Evolutionary conservation across 2,113 vertebrate species (phyloP), one percentile per base, ranked within the genome.

Genomic region (Pluvialis apricaria): DNA sequence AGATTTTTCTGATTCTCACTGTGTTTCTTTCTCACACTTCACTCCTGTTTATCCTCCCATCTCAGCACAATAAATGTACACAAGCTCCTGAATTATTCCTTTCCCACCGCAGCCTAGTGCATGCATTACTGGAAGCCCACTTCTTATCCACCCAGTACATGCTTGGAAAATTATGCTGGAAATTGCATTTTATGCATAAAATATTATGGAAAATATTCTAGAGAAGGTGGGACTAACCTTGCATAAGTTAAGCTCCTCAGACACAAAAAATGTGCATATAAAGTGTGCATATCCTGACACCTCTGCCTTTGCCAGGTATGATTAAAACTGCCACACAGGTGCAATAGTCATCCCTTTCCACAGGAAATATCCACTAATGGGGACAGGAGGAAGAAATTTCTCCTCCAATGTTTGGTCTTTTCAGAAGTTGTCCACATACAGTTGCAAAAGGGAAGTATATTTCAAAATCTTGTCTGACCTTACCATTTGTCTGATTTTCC

Each of bases 401-500:
- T 85, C 29, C n/a, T 85, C 17, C 72, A 32, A 44, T 31, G 13
- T 47, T 87, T 32, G 54, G 18, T 69, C 40, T 57, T 84, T 79
- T 38, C 57, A 87, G 52, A 91, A 47, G 20, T 57, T 55, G 19
- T 69, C 82, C 54, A 82, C 75, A 68, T n/a, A 54, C 9, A 52
- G 12, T 36, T 36, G 14, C 10, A 4, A 86, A 25, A 70, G 25
- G 13, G n/a, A 91, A 87, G 16, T 38, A 11, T 68, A 64, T 72
- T 34, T n/a, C 76, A 85, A 91, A 51, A 31, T 82, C 34, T 80
- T 83, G 22, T 28, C 57, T 86, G 64, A 51, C 29, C 96, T 95
- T 96, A 99, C 99, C 98, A 8, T 99, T 97, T 36, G 99, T 99
- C 96, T 99, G 98, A 83, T 98, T 96, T 97, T 98, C 97, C 32